Conservation (phyloP, 2,113 vertebrate genomes). For the Podarcis raffonei region DNA sequence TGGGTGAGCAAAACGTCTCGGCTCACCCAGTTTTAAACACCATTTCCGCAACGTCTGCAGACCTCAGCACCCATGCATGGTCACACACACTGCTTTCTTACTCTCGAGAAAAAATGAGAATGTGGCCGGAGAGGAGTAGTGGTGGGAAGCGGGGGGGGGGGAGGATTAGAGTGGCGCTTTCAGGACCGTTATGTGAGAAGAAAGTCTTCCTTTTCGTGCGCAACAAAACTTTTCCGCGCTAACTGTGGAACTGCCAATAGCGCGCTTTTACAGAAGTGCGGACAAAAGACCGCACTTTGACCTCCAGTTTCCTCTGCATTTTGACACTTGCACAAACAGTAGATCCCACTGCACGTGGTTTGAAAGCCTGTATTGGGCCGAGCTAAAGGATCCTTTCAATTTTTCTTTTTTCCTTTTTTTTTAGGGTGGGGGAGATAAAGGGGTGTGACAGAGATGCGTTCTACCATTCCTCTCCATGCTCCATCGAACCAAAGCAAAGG, state of each 20-base stretch:
- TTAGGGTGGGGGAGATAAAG: no score
- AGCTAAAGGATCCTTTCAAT: neutral
- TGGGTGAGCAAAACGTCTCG: neutral
- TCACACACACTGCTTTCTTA: neutral
- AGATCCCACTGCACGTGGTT: neutral
- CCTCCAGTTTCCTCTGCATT: neutral
- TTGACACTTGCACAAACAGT: neutral
- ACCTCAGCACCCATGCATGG: no score
- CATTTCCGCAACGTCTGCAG: neutral
- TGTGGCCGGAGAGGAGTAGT: neutral
- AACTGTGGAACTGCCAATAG: neutral
- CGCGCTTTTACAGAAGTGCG: neutral
- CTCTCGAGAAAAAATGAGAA: neutral
- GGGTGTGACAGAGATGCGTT: neutral
- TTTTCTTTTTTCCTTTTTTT: no score
- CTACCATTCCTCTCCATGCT: neutral
- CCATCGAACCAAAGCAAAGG: neutral
- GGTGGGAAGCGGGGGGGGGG: no score
- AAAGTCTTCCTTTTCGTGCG: neutral
- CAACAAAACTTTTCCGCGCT: neutral
- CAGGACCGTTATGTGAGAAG: no score
- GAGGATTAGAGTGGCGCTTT: neutral
- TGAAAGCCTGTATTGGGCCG: no score
- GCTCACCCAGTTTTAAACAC: neutral
- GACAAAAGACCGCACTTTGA: neutral